Base-by-base conservation (phyloP, 2,113 vertebrate species). In the Barnardius zonarius region DNA sequence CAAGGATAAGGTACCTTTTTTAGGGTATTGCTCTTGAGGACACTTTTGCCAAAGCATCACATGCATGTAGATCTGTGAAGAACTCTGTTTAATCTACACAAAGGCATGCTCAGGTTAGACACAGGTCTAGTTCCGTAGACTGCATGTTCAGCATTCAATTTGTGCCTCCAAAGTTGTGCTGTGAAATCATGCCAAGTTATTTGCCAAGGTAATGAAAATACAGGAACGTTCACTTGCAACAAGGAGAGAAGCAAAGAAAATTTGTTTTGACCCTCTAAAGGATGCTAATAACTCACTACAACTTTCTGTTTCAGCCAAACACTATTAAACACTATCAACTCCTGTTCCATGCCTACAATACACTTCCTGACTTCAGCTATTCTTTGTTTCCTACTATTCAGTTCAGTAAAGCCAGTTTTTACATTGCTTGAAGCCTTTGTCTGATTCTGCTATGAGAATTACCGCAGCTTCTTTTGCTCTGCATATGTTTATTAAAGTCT, bases 311-410 rank as follows among this genome's bases (percentile, higher is more conserved):
- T 97, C 68, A 95, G 73, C 68, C 51, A 72, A 77, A 92, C 55
- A 64, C 76, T 93, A 96, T 94, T 81, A 96, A 97, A 95, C 46
- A 48, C 46, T 48, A 48, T 48, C 88, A 91, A 86, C 37, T 91
- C 83, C 74, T 84, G 73, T 93, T 95, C 54, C 89, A 95, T 93
- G 97, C 82, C 93, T 91, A 92, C 89, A 95, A 68, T 88, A 83
- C 52, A 93, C 88, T 97, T 97, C 95, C 97, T 97, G 96, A 90
- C 74, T 92, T 75, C 79, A 93, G 88, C 92, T 83, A 84, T 83
- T 96, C 81, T 93, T 96, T 95, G 89, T 83, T 98, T 98, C 96
- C 97, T 96, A 86, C 95, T 80, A 95, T 97, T 97, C 91, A 96
- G 89, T 92, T 94, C 92, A 85, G 88, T 88, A 87, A 94, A 93